Base-by-base conservation (phyloP, 2,797 vertebrate genomes). In the Saxicola maurus region DNA sequence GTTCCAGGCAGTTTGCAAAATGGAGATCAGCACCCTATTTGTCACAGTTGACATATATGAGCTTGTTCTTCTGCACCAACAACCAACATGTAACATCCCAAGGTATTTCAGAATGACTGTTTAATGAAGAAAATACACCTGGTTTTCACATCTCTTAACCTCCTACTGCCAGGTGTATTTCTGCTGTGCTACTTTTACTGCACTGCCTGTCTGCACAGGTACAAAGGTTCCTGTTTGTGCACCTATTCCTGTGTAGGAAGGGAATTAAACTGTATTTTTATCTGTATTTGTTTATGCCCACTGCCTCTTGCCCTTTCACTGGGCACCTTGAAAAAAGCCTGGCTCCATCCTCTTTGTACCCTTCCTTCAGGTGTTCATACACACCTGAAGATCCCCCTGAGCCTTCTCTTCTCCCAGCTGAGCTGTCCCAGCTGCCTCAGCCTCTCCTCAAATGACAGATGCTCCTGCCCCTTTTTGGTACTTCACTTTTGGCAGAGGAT, bases 1-100 rank as follows among this genome's bases (percentile, higher is more conserved):
- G 61, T 88, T 95, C 55, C 61, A 96, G 96, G 72, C 92, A 95
- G 92, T 95, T 96, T 66, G 92, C 71, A 30, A 97, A 84, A 92
- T 94, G 86, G 94, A 97, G 83, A 90, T 97, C 75, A 94, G 96
- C 52, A 92, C 96, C 67, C 94, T 90, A 23, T 62, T 97, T 68
- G 82, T 95, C 67, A 83, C 96, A 86, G 88, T 82, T 89, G 90
- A 96, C 17, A 68, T 96, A 81, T 94, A 93, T 82, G 86, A 96
- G 21, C 90, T 96, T 89, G 82, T 52, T 53, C 87, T 96, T 80
- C 82, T 97, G 93, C 95, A 96, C 75, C 85, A 92, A 19, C 21
- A 95, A 60, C 94, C 94, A 82, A 92, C 61, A 95, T 53, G 96
- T 96, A 90, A 95, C 76, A 74, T 35, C 9, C 33, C 53, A 38